Evolutionary conservation across 1,140 invertebrate genomes (phyloP), one percentile per base, ranked within the genome.

Genomic region (Drosophila bipectinata): DNA sequence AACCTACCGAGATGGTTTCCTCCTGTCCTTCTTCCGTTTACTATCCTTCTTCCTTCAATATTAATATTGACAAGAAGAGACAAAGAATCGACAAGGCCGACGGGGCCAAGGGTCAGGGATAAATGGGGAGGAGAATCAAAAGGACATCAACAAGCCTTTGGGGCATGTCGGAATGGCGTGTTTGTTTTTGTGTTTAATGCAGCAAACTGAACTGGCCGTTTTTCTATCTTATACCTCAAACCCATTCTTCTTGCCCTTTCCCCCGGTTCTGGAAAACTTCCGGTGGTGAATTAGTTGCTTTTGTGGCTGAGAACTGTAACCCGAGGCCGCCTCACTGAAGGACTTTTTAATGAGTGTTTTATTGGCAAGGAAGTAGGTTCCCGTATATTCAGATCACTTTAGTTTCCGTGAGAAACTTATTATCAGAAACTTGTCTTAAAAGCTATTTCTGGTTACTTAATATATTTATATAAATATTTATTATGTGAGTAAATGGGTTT

Each of bases 271-370:
- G 39, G 0, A 14, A 41, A 41, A 85, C 62, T 84, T 84, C 82
- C 80, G 67, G 72, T 77, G 41, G 67, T 49, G 77, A 59, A 77
- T 80, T 73, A 77, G 60, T 80, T 80, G 72, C 37, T 71, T 79
- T 85, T 78, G 80, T 79, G 81, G 77, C 64, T 85, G 61, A 67
- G 82, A 82, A 64, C 51, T 84, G 82, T 87, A 85, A 87, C 78
- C 73, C 62, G 82, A 84, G 60, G 81, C 77, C 66, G 81, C 77
- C 66, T 82, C 64, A 54, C 61, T 75, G 73, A 87, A 85, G 81
- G 82, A 87, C 82, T 87, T 87, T 85, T 87, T 81, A 85, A 81
- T 87, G 81, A 87, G 63, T 80, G 77, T 85, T 87, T 77, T 67
- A 80, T 77, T 84, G 80, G 56, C 39, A 34, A 44, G 77, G 57